These are phyloP conservation scores for Ceryle rudis DNA, from an alignment of 2,797 vertebrate species.

Conservation along the genomic window DNA sequence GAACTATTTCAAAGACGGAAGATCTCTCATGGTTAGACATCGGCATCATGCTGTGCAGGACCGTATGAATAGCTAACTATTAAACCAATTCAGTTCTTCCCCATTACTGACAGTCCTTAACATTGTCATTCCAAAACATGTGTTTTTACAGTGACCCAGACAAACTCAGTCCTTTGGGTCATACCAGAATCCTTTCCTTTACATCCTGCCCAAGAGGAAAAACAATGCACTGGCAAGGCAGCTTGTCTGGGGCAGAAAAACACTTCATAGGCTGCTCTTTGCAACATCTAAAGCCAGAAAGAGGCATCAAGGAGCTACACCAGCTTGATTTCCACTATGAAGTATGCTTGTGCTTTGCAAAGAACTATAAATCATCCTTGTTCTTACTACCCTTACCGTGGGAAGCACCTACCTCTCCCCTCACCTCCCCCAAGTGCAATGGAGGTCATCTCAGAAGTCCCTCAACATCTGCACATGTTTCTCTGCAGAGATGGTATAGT, in stretches of 20 bases:
- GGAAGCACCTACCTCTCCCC: background rate
- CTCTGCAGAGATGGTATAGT: background rate
- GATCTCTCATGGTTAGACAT: background rate
- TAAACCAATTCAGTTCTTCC: background rate
- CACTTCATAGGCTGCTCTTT: background rate
- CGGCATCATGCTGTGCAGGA: background rate
- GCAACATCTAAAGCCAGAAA: background rate
- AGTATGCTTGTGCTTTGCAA: background rate
- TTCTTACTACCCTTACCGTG: background rate
- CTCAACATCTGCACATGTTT: background rate
- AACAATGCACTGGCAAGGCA: background rate
- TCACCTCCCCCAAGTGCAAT: background rate
- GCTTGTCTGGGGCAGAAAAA: background rate
- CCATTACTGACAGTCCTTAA: background rate
- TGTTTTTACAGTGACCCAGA: background rate
- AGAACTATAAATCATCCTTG: background rate
- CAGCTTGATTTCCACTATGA: background rate
- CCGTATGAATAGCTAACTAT: background rate
- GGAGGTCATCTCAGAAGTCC: background rate
- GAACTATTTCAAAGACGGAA: background rate
- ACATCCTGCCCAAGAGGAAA: background rate
- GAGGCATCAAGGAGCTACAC: background rate
- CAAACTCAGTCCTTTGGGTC: background rate
- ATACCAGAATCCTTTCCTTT: background rate
- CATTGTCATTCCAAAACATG: background rate